Evolutionary conservation across 2,888 invertebrate species (phyloP).

Genomic region (Eupithecia inturbata): DNA sequence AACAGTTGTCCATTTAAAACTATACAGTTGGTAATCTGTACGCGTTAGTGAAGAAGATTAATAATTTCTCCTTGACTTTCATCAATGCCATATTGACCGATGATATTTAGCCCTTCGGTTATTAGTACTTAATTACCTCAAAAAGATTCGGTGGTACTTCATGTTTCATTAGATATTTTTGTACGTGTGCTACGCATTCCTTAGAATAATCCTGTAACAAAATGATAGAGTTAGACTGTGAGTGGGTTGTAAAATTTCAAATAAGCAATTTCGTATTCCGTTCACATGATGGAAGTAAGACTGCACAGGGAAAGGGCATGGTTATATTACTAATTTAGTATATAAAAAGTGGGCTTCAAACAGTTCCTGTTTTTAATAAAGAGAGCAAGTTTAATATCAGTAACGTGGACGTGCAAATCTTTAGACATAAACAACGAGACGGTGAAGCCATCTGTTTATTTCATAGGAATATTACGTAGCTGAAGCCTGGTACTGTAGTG

Average conservation of each 20-base stretch:
- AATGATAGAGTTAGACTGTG: slow-evolving; percentile 30
- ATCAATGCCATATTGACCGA: neutral
- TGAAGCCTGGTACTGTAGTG: neutral
- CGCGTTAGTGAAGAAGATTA: neutral
- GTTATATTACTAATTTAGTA: slow-evolving; percentile 27
- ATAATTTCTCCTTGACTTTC: neutral
- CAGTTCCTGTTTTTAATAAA: slow-evolving; percentile 6
- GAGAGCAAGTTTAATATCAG: neutral
- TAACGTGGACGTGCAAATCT: neutral
- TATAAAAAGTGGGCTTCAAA: slow-evolving; percentile 13
- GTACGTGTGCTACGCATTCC: slow-evolving; percentile 98
- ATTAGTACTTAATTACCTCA: slow-evolving; percentile 90
- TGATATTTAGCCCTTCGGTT: neutral
- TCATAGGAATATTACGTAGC: slow-evolving; percentile 5
- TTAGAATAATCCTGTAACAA: slow-evolving; percentile 97
- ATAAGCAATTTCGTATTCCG: slow-evolving; percentile 35
- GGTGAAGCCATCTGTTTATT: slow-evolving; percentile 3
- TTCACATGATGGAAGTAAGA: slow-evolving; percentile 33
- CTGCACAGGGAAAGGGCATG: slow-evolving; percentile 24
- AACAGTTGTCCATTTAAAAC: neutral
- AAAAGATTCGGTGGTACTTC: slow-evolving; percentile 98
- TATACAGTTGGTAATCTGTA: neutral
- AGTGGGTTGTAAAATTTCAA: slow-evolving; percentile 28
- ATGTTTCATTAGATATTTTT: slow-evolving; percentile 98
- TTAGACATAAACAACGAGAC: neutral